phyloP scores from a whole-genome alignment of 2,797 vertebrate species.

The Poecilia wingei region DNA sequence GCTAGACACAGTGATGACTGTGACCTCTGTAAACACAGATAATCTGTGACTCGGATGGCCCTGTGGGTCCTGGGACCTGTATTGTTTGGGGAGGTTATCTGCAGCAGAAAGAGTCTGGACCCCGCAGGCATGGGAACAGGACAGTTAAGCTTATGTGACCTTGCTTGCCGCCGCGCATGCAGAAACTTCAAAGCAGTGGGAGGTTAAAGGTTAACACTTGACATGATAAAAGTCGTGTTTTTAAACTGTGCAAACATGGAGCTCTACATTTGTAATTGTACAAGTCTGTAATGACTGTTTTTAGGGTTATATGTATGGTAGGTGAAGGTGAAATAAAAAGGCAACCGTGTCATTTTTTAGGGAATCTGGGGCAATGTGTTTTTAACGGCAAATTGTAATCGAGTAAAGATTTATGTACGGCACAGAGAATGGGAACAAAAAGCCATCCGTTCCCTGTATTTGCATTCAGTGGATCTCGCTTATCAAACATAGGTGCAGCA shows the following conservation, averaged over 20 bases:
- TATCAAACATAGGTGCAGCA: neutral
- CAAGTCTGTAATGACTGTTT: conserved; percentile 13
- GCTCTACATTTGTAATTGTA: conserved; percentile 27
- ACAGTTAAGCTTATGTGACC: conserved; percentile 56
- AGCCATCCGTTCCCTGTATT: neutral
- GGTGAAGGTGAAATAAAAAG: conserved; percentile 17
- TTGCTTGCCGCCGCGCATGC: conserved; percentile 58
- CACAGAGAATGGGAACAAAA: neutral
- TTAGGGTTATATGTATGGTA: neutral
- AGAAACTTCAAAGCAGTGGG: conserved; percentile 52
- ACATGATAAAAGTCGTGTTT: conserved; percentile 46
- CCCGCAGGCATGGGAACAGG: conserved; percentile 58
- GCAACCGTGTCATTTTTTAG: neutral
- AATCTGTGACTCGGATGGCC: conserved; percentile 67
- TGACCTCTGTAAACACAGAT: conserved; percentile 76
- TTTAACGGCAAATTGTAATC: conserved; percentile 4
- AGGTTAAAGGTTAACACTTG: conserved; percentile 72
- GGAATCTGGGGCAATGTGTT: neutral
- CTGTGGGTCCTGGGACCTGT: conserved; percentile 55
- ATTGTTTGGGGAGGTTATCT: conserved; percentile 72
- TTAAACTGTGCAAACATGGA: conserved; percentile 42
- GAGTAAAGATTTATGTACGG: neutral
- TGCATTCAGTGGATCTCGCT: neutral
- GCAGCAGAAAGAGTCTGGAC: conserved; percentile 53
- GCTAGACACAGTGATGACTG: conserved; percentile 31